Evolutionary conservation across 2,888 invertebrate genomes (phyloP), one percentile per base, ranked within the genome.

Genomic region (Ctenicera cuprea): DNA sequence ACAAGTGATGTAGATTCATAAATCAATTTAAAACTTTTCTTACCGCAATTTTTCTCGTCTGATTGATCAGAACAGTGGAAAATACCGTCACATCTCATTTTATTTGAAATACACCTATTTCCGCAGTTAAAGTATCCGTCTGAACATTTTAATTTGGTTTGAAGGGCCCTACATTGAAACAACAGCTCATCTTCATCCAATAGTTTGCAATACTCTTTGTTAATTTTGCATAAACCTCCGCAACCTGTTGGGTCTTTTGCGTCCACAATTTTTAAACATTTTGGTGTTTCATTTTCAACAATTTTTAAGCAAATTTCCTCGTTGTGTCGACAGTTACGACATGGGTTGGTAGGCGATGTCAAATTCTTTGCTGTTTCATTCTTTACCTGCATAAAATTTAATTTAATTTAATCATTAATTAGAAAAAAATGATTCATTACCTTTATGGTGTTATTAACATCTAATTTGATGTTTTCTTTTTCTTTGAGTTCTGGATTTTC

Each of bases 1-100:
- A 71, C 30, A 22, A 26, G 12, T 18, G 2, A 2, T 20, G 20
- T 20, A 48, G 3, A 20, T 48, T 20, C 1, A 26, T 26, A 26
- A 26, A 26, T 26, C 5, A 26, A 3, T 26, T 5, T 26, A 26
- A 26, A 38, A 4, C n/a, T 4, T 5, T 1, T 14, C 45, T 88
- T 88, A 94, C 94, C 90, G 84, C 94, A 94, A 83, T 92, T 89
- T 82, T 89, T 88, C 88, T 94, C 94, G 85, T 94, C 94, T 16
- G 92, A 91, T 83, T 91, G 90, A 84, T 94, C 93, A 79, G 92
- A 92, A 85, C 94, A 94, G 83, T 94, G 92, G 81, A 93, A 89
- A 68, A 90, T 88, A 12, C 94, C 94, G 83, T 94, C 93, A 85
- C 94, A 94, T 37, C 91, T 89, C 71, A 92, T 91, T 30, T 87